A percentile compares a stretch with the other conserved stretches of the same genome.
Conservation (phyloP, 2,797 vertebrate species). For the Myotis vivesi region DNA sequence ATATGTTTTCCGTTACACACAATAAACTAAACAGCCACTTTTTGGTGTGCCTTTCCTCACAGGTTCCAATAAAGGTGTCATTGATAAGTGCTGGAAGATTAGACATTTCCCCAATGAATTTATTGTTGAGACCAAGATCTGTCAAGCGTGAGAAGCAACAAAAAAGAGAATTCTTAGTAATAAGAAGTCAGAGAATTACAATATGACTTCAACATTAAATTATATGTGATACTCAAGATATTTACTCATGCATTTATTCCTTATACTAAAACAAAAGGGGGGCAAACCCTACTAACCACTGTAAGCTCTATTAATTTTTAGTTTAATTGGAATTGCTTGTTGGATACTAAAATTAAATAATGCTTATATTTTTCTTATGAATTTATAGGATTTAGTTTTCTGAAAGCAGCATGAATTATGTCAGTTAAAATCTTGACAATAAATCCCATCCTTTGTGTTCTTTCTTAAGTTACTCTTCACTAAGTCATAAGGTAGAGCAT, state of each 20-base stretch:
- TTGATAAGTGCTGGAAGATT: slow-evolving; percentile 91
- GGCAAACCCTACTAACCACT: slow-evolving; percentile 73
- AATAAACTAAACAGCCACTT: slow-evolving; percentile 17
- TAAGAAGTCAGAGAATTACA: slow-evolving; percentile 77
- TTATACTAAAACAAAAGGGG: slow-evolving; percentile 72
- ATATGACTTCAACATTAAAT: slow-evolving; percentile 78
- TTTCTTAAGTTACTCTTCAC: slow-evolving; percentile 70
- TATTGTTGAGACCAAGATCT: slow-evolving; percentile 94
- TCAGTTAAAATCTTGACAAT: slow-evolving; percentile 76
- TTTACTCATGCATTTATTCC: slow-evolving; percentile 84
- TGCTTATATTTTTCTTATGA: slow-evolving; percentile 66
- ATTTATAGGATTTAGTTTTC: slow-evolving; percentile 79
- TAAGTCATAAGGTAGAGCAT: slow-evolving; percentile 50
- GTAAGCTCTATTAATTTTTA: slow-evolving; percentile 76
- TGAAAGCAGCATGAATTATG: slow-evolving; percentile 75
- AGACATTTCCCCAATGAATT: slow-evolving; percentile 95
- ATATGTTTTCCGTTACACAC: background rate
- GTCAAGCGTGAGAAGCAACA: slow-evolving; percentile 86
- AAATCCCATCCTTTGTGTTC: slow-evolving; percentile 70
- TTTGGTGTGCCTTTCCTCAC: background rate
- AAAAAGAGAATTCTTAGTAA: slow-evolving; percentile 67
- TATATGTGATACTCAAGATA: slow-evolving; percentile 85
- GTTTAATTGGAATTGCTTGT: slow-evolving; percentile 77
- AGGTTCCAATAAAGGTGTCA: slow-evolving; percentile 93
- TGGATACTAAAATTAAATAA: slow-evolving; percentile 78